Evolutionary conservation across 2,888 invertebrate species (phyloP).

Genomic region (Dryadula phaetusa): DNA sequence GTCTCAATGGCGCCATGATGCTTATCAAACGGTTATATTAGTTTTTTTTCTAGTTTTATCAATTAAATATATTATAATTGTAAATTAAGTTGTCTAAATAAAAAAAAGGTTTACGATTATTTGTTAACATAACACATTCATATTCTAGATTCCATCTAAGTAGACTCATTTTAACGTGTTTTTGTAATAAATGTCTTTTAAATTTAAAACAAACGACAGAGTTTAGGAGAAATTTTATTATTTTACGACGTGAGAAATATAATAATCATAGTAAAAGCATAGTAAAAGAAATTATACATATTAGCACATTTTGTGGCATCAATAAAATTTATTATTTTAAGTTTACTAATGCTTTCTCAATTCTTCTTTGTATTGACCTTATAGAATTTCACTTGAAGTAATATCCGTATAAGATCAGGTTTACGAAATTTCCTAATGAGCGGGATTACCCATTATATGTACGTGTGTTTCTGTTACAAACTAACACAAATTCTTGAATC

Average conservation of each 20-base stretch:
- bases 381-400: constrained; percentile 51
- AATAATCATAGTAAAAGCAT: constrained; percentile 27
- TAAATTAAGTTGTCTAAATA: constrained; percentile 16
- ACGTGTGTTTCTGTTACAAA: constrained; percentile 16
- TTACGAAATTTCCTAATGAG: constrained; percentile 45
- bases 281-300: constrained; percentile 35
- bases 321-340: constrained; percentile 13
- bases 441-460: constrained; percentile 49
- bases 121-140: not conserved
- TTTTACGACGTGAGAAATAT: constrained; percentile 14
- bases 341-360: not conserved
- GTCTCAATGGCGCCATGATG: not conserved
- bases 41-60: not conserved
- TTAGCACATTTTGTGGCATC: constrained; percentile 29
- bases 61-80: constrained; percentile 13
- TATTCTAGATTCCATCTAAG: not conserved
- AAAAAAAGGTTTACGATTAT: constrained; percentile 5
- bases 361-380: constrained; percentile 47
- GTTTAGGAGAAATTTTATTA: constrained; percentile 29
- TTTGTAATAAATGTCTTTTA: not conserved
- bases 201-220: not conserved
- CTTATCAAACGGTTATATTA: constrained; percentile 1
- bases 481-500: not conserved
- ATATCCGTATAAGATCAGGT: constrained; percentile 47
- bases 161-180: not conserved